A percentile compares a stretch with the other conserved stretches of the same genome.
phyloP scores from a whole-genome alignment of 1,140 invertebrate genomes.

The Diuraphis noxia region DNA sequence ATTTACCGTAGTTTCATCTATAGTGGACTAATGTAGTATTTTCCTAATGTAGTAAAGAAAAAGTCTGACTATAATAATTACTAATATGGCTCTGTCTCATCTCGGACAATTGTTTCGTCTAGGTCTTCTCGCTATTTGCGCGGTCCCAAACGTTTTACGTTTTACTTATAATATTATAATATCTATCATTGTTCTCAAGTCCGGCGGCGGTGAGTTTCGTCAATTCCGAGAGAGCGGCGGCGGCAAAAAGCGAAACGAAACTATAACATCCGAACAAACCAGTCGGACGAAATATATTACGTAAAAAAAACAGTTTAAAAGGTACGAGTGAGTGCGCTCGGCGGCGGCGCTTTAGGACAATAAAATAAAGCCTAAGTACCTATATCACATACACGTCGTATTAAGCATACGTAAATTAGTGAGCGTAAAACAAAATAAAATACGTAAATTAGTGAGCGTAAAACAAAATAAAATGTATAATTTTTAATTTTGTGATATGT shows the following conservation, averaged over 20 bases:
- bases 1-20: background rate
- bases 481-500: background rate
- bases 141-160: background rate
- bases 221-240: background rate
- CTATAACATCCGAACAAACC: slow-evolving; percentile 9
- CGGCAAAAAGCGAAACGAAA: background rate
- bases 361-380: background rate
- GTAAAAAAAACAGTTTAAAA: background rate
- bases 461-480: background rate
- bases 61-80: background rate
- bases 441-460: background rate
- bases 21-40: too few species aligned
- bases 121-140: background rate
- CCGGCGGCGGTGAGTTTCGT: slow-evolving; percentile 4
- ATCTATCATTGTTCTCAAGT: background rate
- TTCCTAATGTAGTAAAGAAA: background rate
- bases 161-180: background rate
- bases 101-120: background rate
- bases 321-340: background rate
- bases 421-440: too few species aligned
- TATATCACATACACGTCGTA: background rate
- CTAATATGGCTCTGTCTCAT: background rate
- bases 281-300: background rate
- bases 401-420: background rate
- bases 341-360: background rate